Conservation (phyloP, 2,888 invertebrate genomes). For the Melipona bicolor region DNA sequence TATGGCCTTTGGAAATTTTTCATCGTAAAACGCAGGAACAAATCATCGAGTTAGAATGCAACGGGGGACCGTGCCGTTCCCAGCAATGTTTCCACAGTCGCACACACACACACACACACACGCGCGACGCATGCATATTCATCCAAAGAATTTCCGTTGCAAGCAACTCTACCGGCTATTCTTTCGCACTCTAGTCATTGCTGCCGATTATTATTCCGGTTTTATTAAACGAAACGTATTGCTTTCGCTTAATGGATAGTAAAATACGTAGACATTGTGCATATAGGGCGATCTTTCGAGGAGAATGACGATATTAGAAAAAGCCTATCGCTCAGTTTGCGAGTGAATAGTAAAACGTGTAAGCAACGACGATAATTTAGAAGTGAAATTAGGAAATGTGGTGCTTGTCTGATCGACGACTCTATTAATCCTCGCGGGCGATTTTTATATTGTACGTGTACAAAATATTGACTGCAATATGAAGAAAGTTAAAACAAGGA, state of each 20-base stretch:
- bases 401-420: not conserved
- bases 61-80: slow-evolving; percentile 15
- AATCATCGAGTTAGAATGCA: slow-evolving; percentile 50
- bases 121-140: slow-evolving; percentile 43
- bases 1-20: slow-evolving; percentile 42
- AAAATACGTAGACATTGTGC: not conserved
- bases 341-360: too few relatives aligned
- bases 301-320: not conserved
- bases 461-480: too few relatives aligned
- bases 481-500: too few relatives aligned
- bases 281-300: not conserved
- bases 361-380: too few relatives aligned
- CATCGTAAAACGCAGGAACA: slow-evolving; percentile 43
- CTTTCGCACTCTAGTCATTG: slow-evolving; percentile 33
- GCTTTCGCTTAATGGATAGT: not conserved
- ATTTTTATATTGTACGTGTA: too few relatives aligned
- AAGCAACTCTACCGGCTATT: slow-evolving; percentile 12
- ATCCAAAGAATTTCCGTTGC: slow-evolving; percentile 39
- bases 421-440: too few relatives aligned
- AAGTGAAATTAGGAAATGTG: not conserved
- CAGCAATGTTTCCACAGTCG: slow-evolving; percentile 42
- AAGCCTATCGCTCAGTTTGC: too few relatives aligned
- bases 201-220: slow-evolving; percentile 28
- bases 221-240: slow-evolving; percentile 16
- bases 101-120: slow-evolving; percentile 4